Evolutionary conservation across 2,113 vertebrate species (phyloP), one percentile per base, ranked within the genome.

Genomic region (Pontoporia blainvillei): DNA sequence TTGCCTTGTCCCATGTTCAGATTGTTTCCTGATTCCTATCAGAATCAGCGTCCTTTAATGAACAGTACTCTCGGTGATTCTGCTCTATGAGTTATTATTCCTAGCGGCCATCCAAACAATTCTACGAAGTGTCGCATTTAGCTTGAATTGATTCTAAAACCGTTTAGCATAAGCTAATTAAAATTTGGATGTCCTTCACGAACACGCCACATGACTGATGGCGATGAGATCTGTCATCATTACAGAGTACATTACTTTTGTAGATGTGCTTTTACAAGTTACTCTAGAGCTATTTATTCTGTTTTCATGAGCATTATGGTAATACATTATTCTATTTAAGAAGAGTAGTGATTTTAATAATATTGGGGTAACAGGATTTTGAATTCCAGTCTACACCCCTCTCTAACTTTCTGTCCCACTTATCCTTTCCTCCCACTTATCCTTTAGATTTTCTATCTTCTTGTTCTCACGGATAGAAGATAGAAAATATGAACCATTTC

Each of bases 171-270:
- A 79, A 78, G 73, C 59, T 90, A 96, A 93, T 95, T 98, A 97
- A 94, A 98, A 96, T 87, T 88, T 92, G 94, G 89, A 95, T 52
- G 96, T 90, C 86, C 88, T 96, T 94, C 97, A 81, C 93, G 76
- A 96, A 29, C 91, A 94, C 23, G 14, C 57, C 83, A 92, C 73
- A 79, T 94, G 89, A 98, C 89, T 44, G 92, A 96, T 96, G 92
- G 91, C 15, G 0, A 61, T 57, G 94, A 78, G 84, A 23, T 95
- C 95, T 29, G 39, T 93, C 95, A 91, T 66, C 83, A 78, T 96
- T 97, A 97, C 85, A n/a, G 85, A 96, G 61, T 46, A 95, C 79
- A 92, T 98, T 90, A 97, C 94, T 91, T 89, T 91, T 61, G 96
- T 88, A 49, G 81, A 76, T 89, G 39, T 89, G 67, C 64, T 75